phyloP scores from a whole-genome alignment of 1,140 invertebrate genomes.

The Chlorops oryzae region DNA sequence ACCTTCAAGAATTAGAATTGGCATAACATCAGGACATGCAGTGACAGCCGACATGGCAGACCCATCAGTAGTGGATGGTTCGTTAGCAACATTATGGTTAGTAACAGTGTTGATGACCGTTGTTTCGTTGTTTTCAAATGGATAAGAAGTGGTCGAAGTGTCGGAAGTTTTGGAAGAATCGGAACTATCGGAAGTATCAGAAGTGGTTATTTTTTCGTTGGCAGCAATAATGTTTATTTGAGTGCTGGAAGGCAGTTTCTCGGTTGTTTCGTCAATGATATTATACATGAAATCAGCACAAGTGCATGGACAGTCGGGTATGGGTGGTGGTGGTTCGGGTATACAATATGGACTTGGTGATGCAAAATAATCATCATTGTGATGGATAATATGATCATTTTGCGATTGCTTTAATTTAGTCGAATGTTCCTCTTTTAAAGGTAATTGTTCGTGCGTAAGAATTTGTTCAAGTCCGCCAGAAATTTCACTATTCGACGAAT shows the following conservation, averaged over 20 bases:
- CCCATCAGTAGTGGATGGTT: slow-evolving; percentile 15
- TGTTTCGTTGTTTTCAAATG: no score
- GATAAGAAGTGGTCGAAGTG: no score
- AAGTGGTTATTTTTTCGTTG: no score
- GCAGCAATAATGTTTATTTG: no score
- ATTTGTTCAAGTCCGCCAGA: slow-evolving; percentile 35
- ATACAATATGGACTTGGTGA: slow-evolving; percentile 23
- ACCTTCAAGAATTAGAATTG: slow-evolving; percentile 47
- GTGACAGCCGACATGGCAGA: slow-evolving; percentile 11
- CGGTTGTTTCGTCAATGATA: no score
- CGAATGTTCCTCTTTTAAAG: background rate
- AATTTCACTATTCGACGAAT: slow-evolving; percentile 17
- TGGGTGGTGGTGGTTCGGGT: slow-evolving; percentile 41
- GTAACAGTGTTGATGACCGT: no score
- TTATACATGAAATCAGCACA: no score
- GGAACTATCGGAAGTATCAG: no score
- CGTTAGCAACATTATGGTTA: no score
- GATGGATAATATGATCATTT: slow-evolving; percentile 7
- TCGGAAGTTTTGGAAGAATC: no score
- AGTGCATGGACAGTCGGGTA: slow-evolving; percentile 42
- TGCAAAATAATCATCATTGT: no score
- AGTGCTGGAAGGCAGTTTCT: no score
- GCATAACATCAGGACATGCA: slow-evolving; percentile 47
- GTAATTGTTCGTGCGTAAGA: slow-evolving; percentile 28
- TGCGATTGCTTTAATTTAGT: slow-evolving; percentile 5